Percentiles rank a stretch among this genome's conserved stretches.
Evolutionary conservation across 1,140 invertebrate genomes (phyloP).

Genomic region (Heterodera carotae): DNA sequence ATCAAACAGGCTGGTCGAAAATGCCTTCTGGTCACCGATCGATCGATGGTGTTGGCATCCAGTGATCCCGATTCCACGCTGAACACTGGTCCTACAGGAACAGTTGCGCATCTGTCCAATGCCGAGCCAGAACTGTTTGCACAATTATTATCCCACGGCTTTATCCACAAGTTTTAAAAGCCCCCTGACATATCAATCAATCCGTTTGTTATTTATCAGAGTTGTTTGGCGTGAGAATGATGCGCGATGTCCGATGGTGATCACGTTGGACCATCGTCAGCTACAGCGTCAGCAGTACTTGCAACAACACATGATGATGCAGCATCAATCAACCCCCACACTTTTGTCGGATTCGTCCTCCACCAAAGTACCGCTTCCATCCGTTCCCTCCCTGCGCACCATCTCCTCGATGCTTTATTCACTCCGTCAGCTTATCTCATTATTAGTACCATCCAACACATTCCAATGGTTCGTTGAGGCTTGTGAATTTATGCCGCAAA

Average conservation of each 20-base stretch:
- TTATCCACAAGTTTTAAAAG: conserved; percentile 28
- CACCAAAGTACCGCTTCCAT: background rate
- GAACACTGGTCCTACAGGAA: no score
- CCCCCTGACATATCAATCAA: no score
- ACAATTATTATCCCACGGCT: conserved; percentile 21
- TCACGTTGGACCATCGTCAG: conserved; percentile 18
- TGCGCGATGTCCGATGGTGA: conserved; percentile 23
- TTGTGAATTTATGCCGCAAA: background rate
- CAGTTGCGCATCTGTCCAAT: conserved; percentile 28
- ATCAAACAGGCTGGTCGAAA: conserved; percentile 16
- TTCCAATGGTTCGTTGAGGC: background rate
- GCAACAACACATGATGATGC: background rate
- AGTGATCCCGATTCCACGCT: conserved; percentile 1
- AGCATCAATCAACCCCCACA: background rate
- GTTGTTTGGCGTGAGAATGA: conserved; percentile 9
- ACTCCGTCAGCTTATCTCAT: background rate
- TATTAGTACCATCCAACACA: background rate
- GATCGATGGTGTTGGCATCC: conserved; percentile 29
- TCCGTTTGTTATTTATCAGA: no score
- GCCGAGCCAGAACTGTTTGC: conserved; percentile 37
- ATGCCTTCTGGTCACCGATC: conserved; percentile 17
- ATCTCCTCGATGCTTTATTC: background rate
- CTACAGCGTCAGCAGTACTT: background rate
- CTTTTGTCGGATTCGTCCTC: background rate
- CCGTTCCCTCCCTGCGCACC: background rate